Percentiles rank a stretch among this genome's conserved stretches.
Conservation (phyloP, 2,113 vertebrate genomes). For the Prionailurus bengalensis region DNA sequence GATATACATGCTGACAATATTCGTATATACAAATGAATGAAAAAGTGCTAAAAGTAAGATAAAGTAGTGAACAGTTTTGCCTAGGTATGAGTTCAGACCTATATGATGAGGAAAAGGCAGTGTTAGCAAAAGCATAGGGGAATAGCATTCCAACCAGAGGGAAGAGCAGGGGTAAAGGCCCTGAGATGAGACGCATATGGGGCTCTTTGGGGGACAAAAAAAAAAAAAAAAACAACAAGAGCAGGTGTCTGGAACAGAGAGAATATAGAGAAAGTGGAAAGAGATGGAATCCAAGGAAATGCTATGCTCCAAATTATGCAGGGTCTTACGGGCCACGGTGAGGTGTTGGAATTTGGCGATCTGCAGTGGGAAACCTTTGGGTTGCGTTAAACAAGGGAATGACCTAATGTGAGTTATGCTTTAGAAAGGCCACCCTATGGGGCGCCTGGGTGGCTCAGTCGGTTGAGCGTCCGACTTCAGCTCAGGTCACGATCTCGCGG, state of each 20-base stretch:
- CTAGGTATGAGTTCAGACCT: neutral
- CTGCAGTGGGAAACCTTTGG: neutral
- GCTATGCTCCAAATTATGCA: neutral
- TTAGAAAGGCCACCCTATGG: neutral
- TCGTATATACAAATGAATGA: neutral
- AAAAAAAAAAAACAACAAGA: neutral
- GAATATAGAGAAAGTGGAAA: neutral
- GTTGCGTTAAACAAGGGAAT: neutral
- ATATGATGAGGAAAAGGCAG: neutral
- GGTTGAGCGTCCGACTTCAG: no score
- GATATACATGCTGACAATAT: neutral
- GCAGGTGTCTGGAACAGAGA: neutral
- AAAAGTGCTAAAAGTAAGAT: neutral
- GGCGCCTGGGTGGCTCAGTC: no score
- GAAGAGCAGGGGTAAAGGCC: neutral
- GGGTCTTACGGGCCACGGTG: neutral
- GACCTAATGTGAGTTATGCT: neutral
- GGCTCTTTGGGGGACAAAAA: neutral
- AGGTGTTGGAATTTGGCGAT: neutral
- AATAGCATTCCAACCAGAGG: neutral
- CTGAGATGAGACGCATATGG: neutral
- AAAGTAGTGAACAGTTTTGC: neutral
- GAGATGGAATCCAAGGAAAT: neutral
- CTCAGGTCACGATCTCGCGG: no score
- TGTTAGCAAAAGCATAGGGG: neutral